Conservation (phyloP, 2,797 vertebrate species). For the Chanos chanos region DNA sequence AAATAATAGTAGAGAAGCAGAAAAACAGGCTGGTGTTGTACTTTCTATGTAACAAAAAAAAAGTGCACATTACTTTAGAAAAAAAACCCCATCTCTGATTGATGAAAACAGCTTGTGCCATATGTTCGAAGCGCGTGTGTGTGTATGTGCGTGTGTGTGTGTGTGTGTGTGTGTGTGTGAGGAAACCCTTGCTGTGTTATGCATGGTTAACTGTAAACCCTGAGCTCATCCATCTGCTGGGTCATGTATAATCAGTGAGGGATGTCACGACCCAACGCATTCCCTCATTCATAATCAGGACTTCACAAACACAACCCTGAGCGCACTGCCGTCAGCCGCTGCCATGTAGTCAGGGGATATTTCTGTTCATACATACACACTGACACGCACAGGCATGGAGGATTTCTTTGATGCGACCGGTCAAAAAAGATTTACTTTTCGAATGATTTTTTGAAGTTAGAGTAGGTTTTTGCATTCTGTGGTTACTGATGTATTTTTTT, state of each 20-base stretch:
- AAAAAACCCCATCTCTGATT: background rate
- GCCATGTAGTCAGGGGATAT: too few relatives aligned
- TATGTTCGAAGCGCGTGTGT: background rate
- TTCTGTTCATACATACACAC: slow-evolving; percentile 6
- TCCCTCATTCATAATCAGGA: too few relatives aligned
- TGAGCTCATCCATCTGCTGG: slow-evolving; percentile 1
- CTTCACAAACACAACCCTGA: too few relatives aligned
- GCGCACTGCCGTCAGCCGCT: too few relatives aligned
- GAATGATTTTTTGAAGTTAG: slow-evolving; percentile 12
- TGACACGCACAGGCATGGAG: background rate
- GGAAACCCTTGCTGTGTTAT: background rate
- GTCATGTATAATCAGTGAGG: slow-evolving; percentile 6
- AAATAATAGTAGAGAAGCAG: background rate
- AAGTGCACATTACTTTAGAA: background rate
- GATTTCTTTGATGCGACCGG: too few relatives aligned
- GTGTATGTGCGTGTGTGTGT: background rate
- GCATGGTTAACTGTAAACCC: background rate
- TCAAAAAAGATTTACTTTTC: background rate
- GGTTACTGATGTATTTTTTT: too few relatives aligned
- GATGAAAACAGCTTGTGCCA: background rate
- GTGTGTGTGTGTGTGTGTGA: background rate
- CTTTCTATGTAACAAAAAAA: background rate
- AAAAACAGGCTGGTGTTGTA: background rate
- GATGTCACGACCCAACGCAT: background rate
- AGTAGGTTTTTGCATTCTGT: too few relatives aligned